Evolutionary conservation across 2,113 vertebrate species (phyloP).

Genomic region (Dunckerocampus dactyliophorus): DNA sequence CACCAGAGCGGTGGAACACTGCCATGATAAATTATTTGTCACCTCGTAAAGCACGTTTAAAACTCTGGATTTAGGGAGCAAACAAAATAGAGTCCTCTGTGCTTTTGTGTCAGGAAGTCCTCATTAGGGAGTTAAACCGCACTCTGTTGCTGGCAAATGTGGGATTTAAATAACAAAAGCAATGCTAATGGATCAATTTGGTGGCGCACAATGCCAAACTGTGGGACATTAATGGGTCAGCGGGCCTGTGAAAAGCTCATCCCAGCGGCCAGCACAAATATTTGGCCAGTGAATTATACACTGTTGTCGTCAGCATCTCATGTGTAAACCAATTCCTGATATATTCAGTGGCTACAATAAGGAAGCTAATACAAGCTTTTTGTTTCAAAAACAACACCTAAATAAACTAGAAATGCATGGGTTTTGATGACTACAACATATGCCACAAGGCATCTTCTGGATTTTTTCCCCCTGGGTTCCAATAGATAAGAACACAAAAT

Average conservation of each 20-base stretch:
- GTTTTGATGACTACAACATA: too few relatives aligned
- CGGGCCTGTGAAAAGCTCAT: constrained; percentile 72
- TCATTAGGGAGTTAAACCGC: constrained; percentile 74
- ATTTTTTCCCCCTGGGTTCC: too few relatives aligned
- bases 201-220: constrained; percentile 66
- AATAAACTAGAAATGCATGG: too few relatives aligned
- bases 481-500: too few relatives aligned
- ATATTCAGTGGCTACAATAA: too few relatives aligned
- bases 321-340: neutral
- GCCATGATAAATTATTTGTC: constrained; percentile 1
- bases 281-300: constrained; percentile 65
- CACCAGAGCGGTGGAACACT: too few relatives aligned
- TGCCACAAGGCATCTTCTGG: too few relatives aligned
- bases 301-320: constrained; percentile 19
- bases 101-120: constrained; percentile 58
- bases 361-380: too few relatives aligned
- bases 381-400: too few relatives aligned
- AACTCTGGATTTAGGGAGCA: constrained; percentile 30
- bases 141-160: constrained; percentile 69
- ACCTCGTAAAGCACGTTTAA: neutral
- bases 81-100: constrained; percentile 50
- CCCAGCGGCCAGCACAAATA: constrained; percentile 77
- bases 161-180: constrained; percentile 74
- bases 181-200: constrained; percentile 72
- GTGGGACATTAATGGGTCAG: constrained; percentile 73